Evolutionary conservation across 2,888 invertebrate genomes (phyloP).

Genomic region (Drosophila paranaensis): DNA sequence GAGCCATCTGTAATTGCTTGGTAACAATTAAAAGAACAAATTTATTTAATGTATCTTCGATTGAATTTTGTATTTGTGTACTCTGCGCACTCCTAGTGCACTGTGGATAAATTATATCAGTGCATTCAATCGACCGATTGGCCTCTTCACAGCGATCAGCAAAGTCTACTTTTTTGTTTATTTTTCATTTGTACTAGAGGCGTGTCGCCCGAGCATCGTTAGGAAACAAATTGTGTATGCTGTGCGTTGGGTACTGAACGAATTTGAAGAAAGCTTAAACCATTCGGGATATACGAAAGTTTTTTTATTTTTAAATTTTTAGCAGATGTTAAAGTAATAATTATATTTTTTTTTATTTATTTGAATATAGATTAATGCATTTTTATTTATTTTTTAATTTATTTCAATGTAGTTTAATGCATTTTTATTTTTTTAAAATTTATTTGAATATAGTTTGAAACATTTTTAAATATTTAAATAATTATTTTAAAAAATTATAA

Average conservation of each 20-base stretch:
- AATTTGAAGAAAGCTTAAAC: neutral
- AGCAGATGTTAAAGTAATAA: neutral
- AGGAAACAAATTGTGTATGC: constrained; percentile 76
- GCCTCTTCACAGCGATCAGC: constrained; percentile 22
- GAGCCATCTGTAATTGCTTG: constrained; percentile 46
- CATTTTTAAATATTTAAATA: too few species aligned
- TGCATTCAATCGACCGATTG: constrained; percentile 64
- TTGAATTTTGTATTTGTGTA: constrained; percentile 39
- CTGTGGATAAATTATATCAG: constrained; percentile 68
- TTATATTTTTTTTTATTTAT: too few species aligned
- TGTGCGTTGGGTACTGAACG: constrained; percentile 9
- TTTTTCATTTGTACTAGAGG: constrained; percentile 45
- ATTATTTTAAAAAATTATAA: too few species aligned
- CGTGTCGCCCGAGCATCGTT: constrained; percentile 77
- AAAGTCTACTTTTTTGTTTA: constrained; percentile 9
- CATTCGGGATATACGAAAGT: too few species aligned
- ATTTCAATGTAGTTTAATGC: too few species aligned
- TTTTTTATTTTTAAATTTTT: too few species aligned
- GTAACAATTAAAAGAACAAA: constrained; percentile 62
- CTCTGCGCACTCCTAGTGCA: constrained; percentile 37
- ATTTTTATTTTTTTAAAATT: too few species aligned
- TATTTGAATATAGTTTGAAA: too few species aligned
- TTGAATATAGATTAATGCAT: too few species aligned
- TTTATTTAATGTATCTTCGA: constrained; percentile 56
- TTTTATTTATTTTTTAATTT: too few species aligned